Evolutionary conservation across 2,113 vertebrate species (phyloP), one percentile per base, ranked within the genome.

Genomic region (Centropus unirufus): DNA sequence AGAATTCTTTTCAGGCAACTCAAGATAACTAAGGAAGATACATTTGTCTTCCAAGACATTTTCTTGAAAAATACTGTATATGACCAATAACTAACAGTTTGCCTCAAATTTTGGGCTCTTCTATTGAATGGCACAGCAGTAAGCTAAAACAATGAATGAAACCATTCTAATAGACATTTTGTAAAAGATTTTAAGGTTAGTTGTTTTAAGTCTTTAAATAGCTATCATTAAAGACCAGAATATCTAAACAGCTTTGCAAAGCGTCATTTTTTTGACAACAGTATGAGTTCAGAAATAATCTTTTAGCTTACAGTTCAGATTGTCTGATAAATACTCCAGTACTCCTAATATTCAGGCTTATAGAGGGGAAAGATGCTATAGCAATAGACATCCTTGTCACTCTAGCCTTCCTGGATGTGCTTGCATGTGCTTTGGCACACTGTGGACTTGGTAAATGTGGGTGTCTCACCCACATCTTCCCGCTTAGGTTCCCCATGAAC

Each of bases 151-250:
- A 84, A 75, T 36, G 79, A 83, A 67, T 49, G 16, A 64, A 88
- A 42, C 13, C 76, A 51, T 68, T 46, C n/a, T 26, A 67, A 55
- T 36, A 44, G 14, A 76, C 30, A 29, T 80, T 85, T 59, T 59
- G 29, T 51, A 73, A 58, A 77, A 62, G 14, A 72, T 46, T 80
- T 84, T 70, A 75, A 85, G 68, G 42, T 34, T 40, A 26, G 8
- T 30, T 93, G 40, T 52, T 81, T 87, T 32, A 83, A 69, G 57
- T 36, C 67, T 70, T 95, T 95, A 92, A 92, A 77, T 62, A 90
- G 34, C 42, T 62, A 30, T 54, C 51, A 49, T 57, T 61, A 69
- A 84, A 78, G 59, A 68, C 29, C 40, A 80, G 52, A 79, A 58
- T 20, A 49, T 84, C 84, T 55, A 55, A 59, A 39, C n/a, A 51